phyloP scores from a whole-genome alignment of 2,113 vertebrate genomes.

The Microtus oregoni region DNA sequence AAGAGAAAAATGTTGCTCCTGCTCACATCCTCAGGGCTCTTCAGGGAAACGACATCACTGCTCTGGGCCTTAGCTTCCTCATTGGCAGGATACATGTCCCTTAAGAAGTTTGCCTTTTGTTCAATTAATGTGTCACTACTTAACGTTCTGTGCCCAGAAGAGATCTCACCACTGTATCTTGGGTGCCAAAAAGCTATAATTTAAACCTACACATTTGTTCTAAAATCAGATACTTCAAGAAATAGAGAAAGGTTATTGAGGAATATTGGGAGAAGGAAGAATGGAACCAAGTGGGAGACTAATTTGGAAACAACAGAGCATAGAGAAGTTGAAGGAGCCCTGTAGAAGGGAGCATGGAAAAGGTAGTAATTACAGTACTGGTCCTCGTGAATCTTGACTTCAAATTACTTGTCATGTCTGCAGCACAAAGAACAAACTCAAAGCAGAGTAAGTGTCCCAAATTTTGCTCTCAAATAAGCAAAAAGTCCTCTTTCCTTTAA shows the following conservation, averaged over 20 bases:
- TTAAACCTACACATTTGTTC: slow-evolving; percentile 29
- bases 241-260: slow-evolving; percentile 30
- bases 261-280: neutral
- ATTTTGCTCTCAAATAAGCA: neutral
- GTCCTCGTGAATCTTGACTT: neutral
- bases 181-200: neutral
- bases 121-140: slow-evolving; percentile 5
- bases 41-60: neutral
- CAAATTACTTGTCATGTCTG: neutral
- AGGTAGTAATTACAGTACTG: neutral
- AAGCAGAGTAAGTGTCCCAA: neutral
- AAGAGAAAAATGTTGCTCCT: neutral
- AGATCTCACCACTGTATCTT: neutral
- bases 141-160: neutral
- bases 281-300: neutral
- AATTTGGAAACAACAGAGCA: slow-evolving; percentile 7
- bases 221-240: slow-evolving; percentile 21
- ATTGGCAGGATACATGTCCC: neutral
- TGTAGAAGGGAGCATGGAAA: neutral
- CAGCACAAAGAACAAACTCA: neutral
- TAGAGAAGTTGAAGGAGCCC: neutral
- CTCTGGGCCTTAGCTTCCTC: slow-evolving; percentile 36
- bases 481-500: slow-evolving; percentile 32
- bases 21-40: neutral
- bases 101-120: neutral